Conservation (phyloP, 2,888 invertebrate species). For the Xestia xanthographa region DNA sequence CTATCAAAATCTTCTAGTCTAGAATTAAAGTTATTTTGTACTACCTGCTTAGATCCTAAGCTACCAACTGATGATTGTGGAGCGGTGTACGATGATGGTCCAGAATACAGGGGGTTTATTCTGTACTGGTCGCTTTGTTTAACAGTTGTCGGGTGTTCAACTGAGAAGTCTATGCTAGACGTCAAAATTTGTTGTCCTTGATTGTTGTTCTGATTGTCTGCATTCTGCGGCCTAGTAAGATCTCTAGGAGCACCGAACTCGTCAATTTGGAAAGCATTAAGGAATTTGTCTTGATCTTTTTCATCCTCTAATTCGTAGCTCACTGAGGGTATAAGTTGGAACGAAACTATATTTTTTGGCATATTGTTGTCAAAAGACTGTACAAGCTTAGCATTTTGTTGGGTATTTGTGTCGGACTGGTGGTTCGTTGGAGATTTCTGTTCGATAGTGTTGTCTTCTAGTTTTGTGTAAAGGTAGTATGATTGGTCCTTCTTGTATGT, state of each 20-base stretch:
- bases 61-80: constrained; percentile 85
- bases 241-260: constrained; percentile 79
- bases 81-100: constrained; percentile 86
- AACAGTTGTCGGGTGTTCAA: constrained; percentile 75
- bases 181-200: constrained; percentile 69
- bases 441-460: constrained; percentile 71
- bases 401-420: constrained; percentile 54
- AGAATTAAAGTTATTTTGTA: constrained; percentile 73
- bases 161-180: constrained; percentile 76
- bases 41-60: constrained; percentile 71
- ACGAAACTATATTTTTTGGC: constrained; percentile 70
- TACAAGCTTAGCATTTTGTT: constrained; percentile 51
- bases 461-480: constrained; percentile 83
- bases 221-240: constrained; percentile 60
- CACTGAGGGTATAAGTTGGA: constrained; percentile 83
- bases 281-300: constrained; percentile 80
- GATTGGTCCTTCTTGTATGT: constrained; percentile 86
- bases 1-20: constrained; percentile 83
- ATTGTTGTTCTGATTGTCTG: constrained; percentile 69
- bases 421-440: constrained; percentile 65
- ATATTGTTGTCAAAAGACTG: constrained; percentile 36
- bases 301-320: constrained; percentile 83
- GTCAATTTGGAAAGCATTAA: constrained; percentile 81
- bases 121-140: constrained; percentile 70
- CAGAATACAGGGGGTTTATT: constrained; percentile 78